Percentiles rank a stretch among this genome's conserved stretches.
phyloP scores from a whole-genome alignment of 2,888 invertebrate species.

The Hirtodrosophila alboralis region DNA sequence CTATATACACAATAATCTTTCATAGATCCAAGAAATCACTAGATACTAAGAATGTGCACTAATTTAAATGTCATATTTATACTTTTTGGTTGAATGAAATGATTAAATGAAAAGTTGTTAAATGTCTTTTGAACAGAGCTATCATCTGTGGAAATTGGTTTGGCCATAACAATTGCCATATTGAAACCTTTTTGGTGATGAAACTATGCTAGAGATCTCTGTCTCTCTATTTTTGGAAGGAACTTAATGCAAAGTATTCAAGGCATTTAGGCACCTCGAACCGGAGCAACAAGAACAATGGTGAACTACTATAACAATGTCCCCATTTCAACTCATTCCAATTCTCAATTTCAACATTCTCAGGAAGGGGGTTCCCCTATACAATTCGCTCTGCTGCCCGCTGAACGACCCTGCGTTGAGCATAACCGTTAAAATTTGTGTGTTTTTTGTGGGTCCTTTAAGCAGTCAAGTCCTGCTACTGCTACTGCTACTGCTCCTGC shows the following conservation, averaged over 20 bases:
- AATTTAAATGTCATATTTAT: no score
- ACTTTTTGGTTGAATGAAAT: no score
- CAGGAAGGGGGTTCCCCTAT: neutral
- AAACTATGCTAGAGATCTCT: no score
- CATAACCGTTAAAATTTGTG: constrained; percentile 75
- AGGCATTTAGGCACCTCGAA: constrained; percentile 6
- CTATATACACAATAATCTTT: no score
- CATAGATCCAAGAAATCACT: no score
- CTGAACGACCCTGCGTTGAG: constrained; percentile 38
- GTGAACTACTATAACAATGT: constrained; percentile 23
- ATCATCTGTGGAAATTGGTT: neutral
- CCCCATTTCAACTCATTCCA: constrained; percentile 9
- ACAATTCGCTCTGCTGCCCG: constrained; percentile 2
- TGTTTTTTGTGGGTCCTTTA: constrained; percentile 48
- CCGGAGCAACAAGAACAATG: constrained; percentile 13
- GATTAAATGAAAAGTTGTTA: no score
- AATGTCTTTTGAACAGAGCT: neutral
- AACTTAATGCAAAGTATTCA: no score
- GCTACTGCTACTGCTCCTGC: no score
- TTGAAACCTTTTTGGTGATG: constrained; percentile 5
- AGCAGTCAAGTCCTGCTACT: constrained; percentile 2
- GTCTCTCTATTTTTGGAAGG: no score
- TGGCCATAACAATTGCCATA: constrained; percentile 8
- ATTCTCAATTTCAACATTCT: neutral
- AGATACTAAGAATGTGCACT: no score